Percentiles rank a stretch among this genome's conserved stretches.
These are phyloP conservation scores for Calephelis virginiensis DNA, from an alignment of 1,140 invertebrate species.

Conservation along the genomic window DNA sequence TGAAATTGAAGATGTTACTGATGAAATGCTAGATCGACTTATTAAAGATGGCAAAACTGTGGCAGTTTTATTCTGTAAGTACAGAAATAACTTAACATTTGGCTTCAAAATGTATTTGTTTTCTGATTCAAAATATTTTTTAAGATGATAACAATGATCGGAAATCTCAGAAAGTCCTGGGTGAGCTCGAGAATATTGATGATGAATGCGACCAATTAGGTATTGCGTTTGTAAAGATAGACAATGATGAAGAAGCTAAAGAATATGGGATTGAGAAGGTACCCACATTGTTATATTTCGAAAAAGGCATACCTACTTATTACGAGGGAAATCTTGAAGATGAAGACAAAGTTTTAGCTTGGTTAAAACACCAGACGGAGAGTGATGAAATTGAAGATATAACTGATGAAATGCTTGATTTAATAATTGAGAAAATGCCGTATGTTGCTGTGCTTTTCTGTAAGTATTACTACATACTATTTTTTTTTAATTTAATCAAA, in stretches of 20 bases:
- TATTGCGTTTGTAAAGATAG: constrained; percentile 95
- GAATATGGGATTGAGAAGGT: constrained; percentile 95
- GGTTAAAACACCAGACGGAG: constrained; percentile 91
- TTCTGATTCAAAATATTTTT: constrained; percentile 24
- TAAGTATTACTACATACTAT: constrained; percentile 79
- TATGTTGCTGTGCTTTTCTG: constrained; percentile 94
- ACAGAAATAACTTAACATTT: neutral
- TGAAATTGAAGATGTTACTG: constrained; percentile 96
- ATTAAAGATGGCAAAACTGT: constrained; percentile 93
- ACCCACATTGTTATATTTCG: constrained; percentile 92
- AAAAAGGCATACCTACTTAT: constrained; percentile 92
- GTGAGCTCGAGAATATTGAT: constrained; percentile 96
- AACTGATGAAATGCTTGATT: constrained; percentile 95
- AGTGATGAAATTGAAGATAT: constrained; percentile 96
- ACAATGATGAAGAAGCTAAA: constrained; percentile 92
- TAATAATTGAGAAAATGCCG: constrained; percentile 92
- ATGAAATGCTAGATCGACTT: constrained; percentile 94
- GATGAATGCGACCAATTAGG: constrained; percentile 94
- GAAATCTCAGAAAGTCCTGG: constrained; percentile 91
- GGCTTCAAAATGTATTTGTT: neutral
- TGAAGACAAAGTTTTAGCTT: constrained; percentile 92
- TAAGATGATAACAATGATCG: constrained; percentile 94
- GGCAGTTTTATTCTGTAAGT: constrained; percentile 95
- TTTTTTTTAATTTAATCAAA: too few relatives aligned
- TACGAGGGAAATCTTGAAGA: constrained; percentile 95